Evolutionary conservation across 2,888 invertebrate species (phyloP), one percentile per base, ranked within the genome.

Genomic region (Protodeltote pygarga): DNA sequence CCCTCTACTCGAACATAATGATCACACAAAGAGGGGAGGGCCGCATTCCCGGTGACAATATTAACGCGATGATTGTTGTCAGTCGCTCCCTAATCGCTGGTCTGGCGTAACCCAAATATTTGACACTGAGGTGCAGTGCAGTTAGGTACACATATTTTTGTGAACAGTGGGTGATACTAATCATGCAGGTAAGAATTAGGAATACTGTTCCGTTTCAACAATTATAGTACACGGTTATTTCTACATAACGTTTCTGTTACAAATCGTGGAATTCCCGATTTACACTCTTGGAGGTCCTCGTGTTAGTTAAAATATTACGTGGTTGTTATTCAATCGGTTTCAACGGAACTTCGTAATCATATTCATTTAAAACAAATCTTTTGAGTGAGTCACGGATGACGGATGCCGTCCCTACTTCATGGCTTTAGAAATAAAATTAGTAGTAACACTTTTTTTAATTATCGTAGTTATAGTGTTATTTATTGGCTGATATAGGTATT

Each of bases 51-150:
- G 75, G 75, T 72, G 71, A 53, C 71, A 76, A 46, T 62, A 57
- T 75, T 85, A 87, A 85, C 79, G 75, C 73, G 75, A 83, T 83
- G 79, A 85, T 88, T 83, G 81, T 74, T 63, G 61, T 33, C 77
- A 86, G 83, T 87, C 74, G 72, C 51, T 81, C 77, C 81, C 69
- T 78, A 81, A 74, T 70, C 79, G 82, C 66, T 71, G 68, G 60
- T 58, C 59, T 47, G 75, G 57, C 68, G 67, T 67, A 76, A 78
- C 77, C 79, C 75, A 73, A 85, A 77, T 72, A 51, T 48, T 50
- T 40, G 28, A 44, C 38, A 47, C 44, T 35, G 40, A 39, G 59
- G 21, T 40, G 51, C 52, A 59, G 44, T 50, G 44, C n/a, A n/a
- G n/a, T n/a, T n/a, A n/a, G n/a, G 9, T 25, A 31, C 25, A 38